Conservation (phyloP, 1,140 invertebrate genomes). For the Brachionus rotundiformis region DNA sequence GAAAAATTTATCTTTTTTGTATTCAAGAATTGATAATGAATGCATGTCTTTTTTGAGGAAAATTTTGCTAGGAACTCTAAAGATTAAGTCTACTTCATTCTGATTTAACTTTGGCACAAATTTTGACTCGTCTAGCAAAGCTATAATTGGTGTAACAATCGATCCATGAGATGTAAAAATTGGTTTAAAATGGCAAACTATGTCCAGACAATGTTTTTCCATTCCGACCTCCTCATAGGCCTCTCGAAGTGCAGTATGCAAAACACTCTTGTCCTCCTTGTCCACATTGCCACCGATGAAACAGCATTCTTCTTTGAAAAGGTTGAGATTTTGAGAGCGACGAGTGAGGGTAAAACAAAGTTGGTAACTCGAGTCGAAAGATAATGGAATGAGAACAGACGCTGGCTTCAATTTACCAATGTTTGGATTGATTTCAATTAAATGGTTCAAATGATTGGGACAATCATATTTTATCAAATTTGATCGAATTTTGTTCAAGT, state of each 20-base stretch:
- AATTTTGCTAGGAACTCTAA: slow-evolving; percentile 48
- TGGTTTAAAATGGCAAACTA: slow-evolving; percentile 49
- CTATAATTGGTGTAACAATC: slow-evolving; percentile 53
- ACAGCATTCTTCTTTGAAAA: slow-evolving; percentile 43
- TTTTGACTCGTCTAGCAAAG: slow-evolving; percentile 26
- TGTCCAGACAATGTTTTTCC: neutral
- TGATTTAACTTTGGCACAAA: slow-evolving; percentile 52
- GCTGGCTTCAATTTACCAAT: slow-evolving; percentile 18
- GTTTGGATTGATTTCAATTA: neutral
- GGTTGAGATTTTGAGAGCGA: slow-evolving; percentile 43
- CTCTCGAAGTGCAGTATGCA: slow-evolving; percentile 53
- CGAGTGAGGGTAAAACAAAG: slow-evolving; percentile 50
- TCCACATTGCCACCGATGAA: slow-evolving; percentile 54
- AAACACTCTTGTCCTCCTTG: neutral
- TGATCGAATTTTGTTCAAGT: neutral
- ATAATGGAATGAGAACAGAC: slow-evolving; percentile 20
- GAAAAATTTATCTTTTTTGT: neutral
- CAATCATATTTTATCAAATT: neutral
- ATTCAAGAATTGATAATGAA: neutral
- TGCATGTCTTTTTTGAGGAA: slow-evolving; percentile 48
- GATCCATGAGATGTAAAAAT: slow-evolving; percentile 18
- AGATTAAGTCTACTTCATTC: slow-evolving; percentile 53
- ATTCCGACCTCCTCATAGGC: slow-evolving; percentile 54
- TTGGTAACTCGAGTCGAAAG: neutral
- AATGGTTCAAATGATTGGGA: neutral